Evolutionary conservation across 2,797 vertebrate genomes (phyloP).

Genomic region (Lutjanus campechanus): DNA sequence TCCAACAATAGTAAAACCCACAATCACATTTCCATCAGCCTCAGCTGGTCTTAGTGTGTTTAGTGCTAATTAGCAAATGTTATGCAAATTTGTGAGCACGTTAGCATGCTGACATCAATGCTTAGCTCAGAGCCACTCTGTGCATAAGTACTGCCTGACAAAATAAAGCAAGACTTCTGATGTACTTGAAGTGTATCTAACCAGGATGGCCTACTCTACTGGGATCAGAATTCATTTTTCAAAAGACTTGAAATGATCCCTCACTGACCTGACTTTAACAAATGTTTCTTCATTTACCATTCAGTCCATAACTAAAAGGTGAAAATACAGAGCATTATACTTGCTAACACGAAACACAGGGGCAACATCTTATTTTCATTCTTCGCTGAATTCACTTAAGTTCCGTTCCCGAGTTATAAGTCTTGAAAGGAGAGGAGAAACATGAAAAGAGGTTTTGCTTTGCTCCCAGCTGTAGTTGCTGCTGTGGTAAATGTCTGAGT

Average conservation of each 20-base stretch:
- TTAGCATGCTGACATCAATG: too few relatives aligned
- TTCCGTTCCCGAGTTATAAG: neutral
- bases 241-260: neutral
- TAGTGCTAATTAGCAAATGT: neutral
- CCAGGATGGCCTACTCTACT: neutral
- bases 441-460: constrained; percentile 9
- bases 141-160: neutral
- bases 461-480: neutral
- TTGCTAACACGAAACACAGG: neutral
- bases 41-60: neutral
- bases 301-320: neutral
- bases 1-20: too few relatives aligned
- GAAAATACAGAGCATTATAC: neutral
- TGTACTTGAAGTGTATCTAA: neutral
- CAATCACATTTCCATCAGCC: neutral
- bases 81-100: neutral
- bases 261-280: too few relatives aligned
- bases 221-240: neutral
- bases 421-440: constrained; percentile 1
- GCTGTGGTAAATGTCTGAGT: constrained; percentile 36
- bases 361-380: neutral
- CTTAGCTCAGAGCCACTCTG: neutral
- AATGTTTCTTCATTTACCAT: neutral
- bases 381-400: neutral
- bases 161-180: neutral